Conservation (phyloP, 2,888 invertebrate genomes). For the Cyclophora punctaria region DNA sequence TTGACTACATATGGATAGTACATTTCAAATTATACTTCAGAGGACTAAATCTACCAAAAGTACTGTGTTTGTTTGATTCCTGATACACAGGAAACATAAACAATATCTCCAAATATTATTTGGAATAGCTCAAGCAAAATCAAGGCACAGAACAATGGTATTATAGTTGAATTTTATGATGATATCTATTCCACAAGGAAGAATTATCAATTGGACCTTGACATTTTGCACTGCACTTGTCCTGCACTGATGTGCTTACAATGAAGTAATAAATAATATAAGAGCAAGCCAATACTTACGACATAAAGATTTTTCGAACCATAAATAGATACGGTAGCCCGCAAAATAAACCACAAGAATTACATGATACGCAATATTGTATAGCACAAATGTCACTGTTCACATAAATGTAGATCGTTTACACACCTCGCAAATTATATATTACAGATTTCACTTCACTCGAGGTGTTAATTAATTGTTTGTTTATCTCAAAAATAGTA, state of each 20-base stretch:
- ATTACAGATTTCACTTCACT: slow-evolving; percentile 18
- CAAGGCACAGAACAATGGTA: not conserved
- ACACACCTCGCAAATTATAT: slow-evolving; percentile 19
- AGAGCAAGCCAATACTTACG: slow-evolving; percentile 29
- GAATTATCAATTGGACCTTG: slow-evolving; percentile 35
- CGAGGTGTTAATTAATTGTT: slow-evolving; percentile 15
- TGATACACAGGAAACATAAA: too few relatives aligned
- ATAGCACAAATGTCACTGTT: slow-evolving; percentile 35
- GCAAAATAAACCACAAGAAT: slow-evolving; percentile 63
- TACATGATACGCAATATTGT: slow-evolving; percentile 59
- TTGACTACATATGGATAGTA: too few relatives aligned
- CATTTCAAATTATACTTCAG: too few relatives aligned
- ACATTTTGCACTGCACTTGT: slow-evolving; percentile 29
- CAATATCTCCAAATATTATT: too few relatives aligned
- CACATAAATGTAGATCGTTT: slow-evolving; percentile 24
- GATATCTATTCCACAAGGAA: too few relatives aligned
- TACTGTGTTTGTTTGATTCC: too few relatives aligned
- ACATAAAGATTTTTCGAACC: slow-evolving; percentile 36
- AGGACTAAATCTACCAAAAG: too few relatives aligned
- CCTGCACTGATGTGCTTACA: not conserved
- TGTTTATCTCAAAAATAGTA: slow-evolving; percentile 26
- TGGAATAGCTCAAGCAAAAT: too few relatives aligned
- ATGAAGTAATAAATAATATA: too few relatives aligned
- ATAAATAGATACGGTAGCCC: slow-evolving; percentile 55
- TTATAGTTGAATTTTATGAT: slow-evolving; percentile 2